Base-by-base conservation (phyloP, 2,888 invertebrate genomes). In the Lasioglossum pauxillum region DNA sequence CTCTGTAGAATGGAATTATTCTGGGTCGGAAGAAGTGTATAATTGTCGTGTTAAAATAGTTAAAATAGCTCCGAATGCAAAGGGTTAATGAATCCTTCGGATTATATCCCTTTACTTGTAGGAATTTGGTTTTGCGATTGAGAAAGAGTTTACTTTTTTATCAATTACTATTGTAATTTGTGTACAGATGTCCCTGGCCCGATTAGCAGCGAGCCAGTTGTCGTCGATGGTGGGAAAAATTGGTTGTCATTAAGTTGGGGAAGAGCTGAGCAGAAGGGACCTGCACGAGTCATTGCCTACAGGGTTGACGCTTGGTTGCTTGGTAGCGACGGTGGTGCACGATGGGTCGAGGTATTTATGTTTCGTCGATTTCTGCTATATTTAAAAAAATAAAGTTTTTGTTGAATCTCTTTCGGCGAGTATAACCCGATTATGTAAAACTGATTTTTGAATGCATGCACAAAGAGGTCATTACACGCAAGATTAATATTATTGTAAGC, bases 171-270 rank as follows among this genome's bases (percentile, higher is more conserved):
- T 64, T 31, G 23, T 19, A 16, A 4, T 60, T 82, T 10, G 35
- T 76, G 72, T 7, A 74, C 67, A 96, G 98, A 98, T 96, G 98
- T 98, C 87, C 98, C 98, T 81, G 97, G 97, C 81, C 96, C 97
- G 90, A 97, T 98, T 92, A 96, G 97, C 88, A 97, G 97, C 80
- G 97, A 97, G 91, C 98, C 98, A 38, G 96, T 96, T 82, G 97
- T 97, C 41, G 96, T 97, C n/a, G 98, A 98, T 94, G 97, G 97
- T n/a, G 98, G 98, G 72, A 97, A 96, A 93, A 98, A 97, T 94
- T 98, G 98, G 97, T 96, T 98, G 76, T 97, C 98, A 2, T 95
- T 98, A 83, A 96, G 97, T n/a, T 98, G 98, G 98, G 97, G 97
- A 53, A 98, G 98, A 94, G 97, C 98, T 0, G 96, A 96, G 82